Conservation (phyloP, 2,888 invertebrate species). For the Mesoligia furuncula region DNA sequence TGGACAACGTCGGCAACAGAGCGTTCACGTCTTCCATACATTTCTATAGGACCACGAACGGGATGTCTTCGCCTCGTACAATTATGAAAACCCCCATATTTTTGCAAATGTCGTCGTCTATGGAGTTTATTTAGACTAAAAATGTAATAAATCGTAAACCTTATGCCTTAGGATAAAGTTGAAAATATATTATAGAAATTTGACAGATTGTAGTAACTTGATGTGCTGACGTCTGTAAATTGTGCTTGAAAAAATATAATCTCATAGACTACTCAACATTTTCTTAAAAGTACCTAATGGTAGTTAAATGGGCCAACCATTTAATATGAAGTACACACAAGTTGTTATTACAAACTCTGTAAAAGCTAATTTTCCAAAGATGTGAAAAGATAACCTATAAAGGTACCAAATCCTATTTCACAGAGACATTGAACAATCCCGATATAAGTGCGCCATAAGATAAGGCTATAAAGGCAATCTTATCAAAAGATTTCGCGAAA, state of each 20-base stretch:
- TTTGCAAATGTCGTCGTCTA: conserved; percentile 92
- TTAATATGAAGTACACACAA: background rate
- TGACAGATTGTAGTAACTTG: no score
- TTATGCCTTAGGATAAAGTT: no score
- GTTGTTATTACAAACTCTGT: background rate
- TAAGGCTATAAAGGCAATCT: conserved; percentile 56
- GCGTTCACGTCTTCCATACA: conserved; percentile 90
- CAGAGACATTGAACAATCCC: conserved; percentile 35
- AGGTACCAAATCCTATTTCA: conserved; percentile 18
- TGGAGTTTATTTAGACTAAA: conserved; percentile 93
- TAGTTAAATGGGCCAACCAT: background rate
- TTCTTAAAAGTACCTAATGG: background rate
- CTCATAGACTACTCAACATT: background rate
- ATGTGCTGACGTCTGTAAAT: no score
- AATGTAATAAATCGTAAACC: conserved; percentile 65
- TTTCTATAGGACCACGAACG: conserved; percentile 93
- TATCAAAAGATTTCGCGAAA: conserved; percentile 59
- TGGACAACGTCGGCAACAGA: conserved; percentile 92
- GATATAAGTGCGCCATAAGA: conserved; percentile 48
- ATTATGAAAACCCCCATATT: conserved; percentile 91
- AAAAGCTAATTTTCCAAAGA: background rate
- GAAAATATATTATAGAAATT: no score
- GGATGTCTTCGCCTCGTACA: conserved; percentile 91
- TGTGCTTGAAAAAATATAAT: background rate
- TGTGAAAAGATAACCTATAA: background rate